phyloP scores from a whole-genome alignment of 2,113 vertebrate species.

The Hemiscyllium ocellatum region DNA sequence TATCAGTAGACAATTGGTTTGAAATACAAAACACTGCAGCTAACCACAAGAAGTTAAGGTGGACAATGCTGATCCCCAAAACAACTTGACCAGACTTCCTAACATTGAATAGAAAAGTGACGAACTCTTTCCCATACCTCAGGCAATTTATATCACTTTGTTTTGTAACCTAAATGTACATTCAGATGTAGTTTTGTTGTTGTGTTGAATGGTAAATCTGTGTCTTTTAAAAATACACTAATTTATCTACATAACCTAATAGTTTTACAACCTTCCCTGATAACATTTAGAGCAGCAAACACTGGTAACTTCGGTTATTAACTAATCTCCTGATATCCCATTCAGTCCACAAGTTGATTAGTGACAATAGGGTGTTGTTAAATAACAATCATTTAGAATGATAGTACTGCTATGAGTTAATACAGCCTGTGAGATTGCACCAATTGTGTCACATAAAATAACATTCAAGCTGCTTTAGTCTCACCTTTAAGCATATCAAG shows the following conservation, averaged over 20 bases:
- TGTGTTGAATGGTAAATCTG: not conserved
- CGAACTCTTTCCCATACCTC: no score
- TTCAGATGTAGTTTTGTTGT: not conserved
- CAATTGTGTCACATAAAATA: not conserved
- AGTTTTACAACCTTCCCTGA: not conserved
- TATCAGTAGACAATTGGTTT: not conserved
- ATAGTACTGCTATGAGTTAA: not conserved
- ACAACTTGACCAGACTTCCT: not conserved
- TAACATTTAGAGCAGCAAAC: not conserved
- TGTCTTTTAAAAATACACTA: not conserved
- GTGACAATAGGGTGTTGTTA: not conserved
- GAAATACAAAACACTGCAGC: not conserved
- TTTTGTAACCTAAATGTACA: not conserved
- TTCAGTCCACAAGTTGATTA: not conserved
- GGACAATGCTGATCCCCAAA: not conserved
- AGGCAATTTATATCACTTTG: not conserved
- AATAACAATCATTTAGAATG: not conserved
- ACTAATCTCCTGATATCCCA: not conserved
- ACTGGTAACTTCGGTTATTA: not conserved
- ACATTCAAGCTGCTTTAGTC: not conserved
- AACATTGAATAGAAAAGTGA: not conserved
- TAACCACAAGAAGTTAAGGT: not conserved
- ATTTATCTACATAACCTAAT: slow-evolving; percentile 1
- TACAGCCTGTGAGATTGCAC: not conserved
- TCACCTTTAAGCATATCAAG: not conserved